These are phyloP conservation scores for Patella ulyssiponensis DNA, from an alignment of 2,888 invertebrate genomes.

Conservation along the genomic window DNA sequence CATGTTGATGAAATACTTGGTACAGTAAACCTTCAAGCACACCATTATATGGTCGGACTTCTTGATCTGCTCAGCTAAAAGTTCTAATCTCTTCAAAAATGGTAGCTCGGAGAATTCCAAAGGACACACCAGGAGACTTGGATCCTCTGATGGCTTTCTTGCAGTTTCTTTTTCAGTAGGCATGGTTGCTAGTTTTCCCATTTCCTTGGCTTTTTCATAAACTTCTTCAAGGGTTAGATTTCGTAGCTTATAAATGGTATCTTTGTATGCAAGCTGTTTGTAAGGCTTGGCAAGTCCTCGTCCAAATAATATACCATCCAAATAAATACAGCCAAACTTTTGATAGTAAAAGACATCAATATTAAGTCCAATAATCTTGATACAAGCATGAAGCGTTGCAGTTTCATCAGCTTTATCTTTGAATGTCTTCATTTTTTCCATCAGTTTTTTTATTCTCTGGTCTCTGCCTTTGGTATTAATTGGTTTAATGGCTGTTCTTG, in stretches of 20 bases:
- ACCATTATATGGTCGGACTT: not conserved
- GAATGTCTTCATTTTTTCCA: not conserved
- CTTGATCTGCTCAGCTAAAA: not conserved
- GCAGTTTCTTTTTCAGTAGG: not conserved
- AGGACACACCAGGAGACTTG: not conserved
- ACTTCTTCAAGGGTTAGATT: not conserved
- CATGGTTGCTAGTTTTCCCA: not conserved
- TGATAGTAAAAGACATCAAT: constrained; percentile 1
- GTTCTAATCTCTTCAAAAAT: not conserved
- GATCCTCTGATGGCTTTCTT: not conserved
- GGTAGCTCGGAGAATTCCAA: not conserved
- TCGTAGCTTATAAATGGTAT: not conserved
- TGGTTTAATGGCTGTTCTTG: not conserved
- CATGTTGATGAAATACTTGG: not conserved
- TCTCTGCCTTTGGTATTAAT: constrained; percentile 2
- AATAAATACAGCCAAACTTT: not conserved
- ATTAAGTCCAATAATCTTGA: not conserved
- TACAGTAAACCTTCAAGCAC: not conserved
- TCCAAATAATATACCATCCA: constrained; percentile 4
- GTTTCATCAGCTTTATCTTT: not conserved
- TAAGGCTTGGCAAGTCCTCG: not conserved
- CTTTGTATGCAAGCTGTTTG: not conserved
- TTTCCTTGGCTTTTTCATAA: not conserved
- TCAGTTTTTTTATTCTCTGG: not conserved
- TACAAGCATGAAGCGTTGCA: not conserved